A percentile compares a stretch with the other conserved stretches of the same genome.
Conservation (phyloP, 2,888 invertebrate genomes). For the Coelopa pilipes region DNA sequence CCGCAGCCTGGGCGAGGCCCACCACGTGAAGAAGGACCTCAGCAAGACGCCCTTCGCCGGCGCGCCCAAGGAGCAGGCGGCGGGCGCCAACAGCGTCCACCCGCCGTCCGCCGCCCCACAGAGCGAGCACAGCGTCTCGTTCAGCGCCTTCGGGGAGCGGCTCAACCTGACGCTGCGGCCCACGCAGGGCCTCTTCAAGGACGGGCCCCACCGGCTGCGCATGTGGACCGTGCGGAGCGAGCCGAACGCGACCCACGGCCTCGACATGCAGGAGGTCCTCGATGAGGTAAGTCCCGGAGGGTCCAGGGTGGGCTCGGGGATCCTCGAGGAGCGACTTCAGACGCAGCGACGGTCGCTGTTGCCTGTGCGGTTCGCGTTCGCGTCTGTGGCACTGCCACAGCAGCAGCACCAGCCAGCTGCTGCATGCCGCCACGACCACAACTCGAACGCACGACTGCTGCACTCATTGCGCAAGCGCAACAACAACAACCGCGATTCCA, state of each 20-base stretch:
- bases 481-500: too few species aligned
- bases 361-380: too few species aligned
- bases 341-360: too few species aligned
- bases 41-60: slow-evolving; percentile 61
- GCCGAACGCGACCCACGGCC: slow-evolving; percentile 80
- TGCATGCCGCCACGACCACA: too few species aligned
- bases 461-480: too few species aligned
- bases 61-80: slow-evolving; percentile 49
- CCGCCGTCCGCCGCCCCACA: slow-evolving; percentile 36
- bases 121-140: slow-evolving; percentile 73
- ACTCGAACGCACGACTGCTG: too few species aligned
- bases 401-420: too few species aligned
- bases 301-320: too few species aligned
- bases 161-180: slow-evolving; percentile 79
- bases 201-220: slow-evolving; percentile 73
- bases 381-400: too few species aligned
- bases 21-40: slow-evolving; percentile 67
- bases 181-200: slow-evolving; percentile 81
- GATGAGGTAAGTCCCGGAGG: slow-evolving; percentile 62
- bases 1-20: slow-evolving; percentile 48
- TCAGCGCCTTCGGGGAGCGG: slow-evolving; percentile 84
- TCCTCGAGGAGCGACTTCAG: too few species aligned
- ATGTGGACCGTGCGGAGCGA: slow-evolving; percentile 85
- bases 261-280: slow-evolving; percentile 81
- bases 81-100: slow-evolving; percentile 48